Evolutionary conservation across 2,888 invertebrate genomes (phyloP), one percentile per base, ranked within the genome.

Genomic region (Prionchulus punctatus): DNA sequence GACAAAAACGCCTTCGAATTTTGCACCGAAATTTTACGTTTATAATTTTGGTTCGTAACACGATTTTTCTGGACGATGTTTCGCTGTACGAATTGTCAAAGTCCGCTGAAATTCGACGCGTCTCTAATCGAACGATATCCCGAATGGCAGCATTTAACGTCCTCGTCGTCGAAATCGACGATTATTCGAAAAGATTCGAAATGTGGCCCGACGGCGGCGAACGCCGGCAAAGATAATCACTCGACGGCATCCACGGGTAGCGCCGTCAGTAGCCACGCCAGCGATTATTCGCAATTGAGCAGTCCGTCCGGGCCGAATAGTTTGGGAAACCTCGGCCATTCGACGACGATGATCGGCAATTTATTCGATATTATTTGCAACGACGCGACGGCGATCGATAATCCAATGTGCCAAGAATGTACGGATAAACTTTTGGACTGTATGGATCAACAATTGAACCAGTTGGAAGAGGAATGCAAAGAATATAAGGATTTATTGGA

Each of bases 371-470:
- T 58, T 18, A 55, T 58, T 28, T 30, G 31, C 45, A 28, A 27
- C n/a, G 53, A 52, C 27, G 51, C 2, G 28, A 31, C 52, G 28
- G 52, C 58, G 7, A 43, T 58, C n/a, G 52, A 56, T 12, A 30
- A 58, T 25, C 58, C 58, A 2, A 43, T 58, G 51, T 58, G 58
- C 30, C 47, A 43, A 31, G 65, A 66, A 42, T 68, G 68, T 57
- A 62, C 67, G 15, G 62, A 61, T 26, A 61, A 61, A 30, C 58
- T 66, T 36, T 43, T 62, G 28, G 55, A 58, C 1, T 65, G 63
- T 18, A 62, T 69, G 62, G 62, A 64, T 47, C 45, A 55, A 15
- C 64, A 67, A 56, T 45, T 67, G 56, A 55, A 50, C 18, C 55
- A 53, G 1, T 54, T 67, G 45, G 67, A 56, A 26, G 52, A 56